These are phyloP conservation scores for Turnix velox DNA, from an alignment of 2,113 vertebrate genomes.

Conservation along the genomic window DNA sequence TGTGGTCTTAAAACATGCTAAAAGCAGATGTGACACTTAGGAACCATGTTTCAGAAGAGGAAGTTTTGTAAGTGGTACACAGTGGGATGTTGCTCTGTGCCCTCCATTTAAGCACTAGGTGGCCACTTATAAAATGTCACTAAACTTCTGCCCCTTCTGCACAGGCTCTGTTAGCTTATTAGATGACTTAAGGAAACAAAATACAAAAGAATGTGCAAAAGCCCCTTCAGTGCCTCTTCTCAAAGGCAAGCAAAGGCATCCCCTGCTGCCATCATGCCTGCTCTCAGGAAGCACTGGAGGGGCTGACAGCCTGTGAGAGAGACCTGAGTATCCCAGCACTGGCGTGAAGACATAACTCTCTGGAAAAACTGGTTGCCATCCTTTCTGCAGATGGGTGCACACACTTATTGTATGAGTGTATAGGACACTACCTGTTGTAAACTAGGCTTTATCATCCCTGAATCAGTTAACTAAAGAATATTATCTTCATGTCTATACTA, in stretches of 20 bases:
- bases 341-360: not conserved
- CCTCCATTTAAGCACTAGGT: not conserved
- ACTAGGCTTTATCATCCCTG: not conserved
- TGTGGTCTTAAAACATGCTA: not conserved
- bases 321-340: not conserved
- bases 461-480: not conserved
- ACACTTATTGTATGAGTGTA: rapidly evolving
- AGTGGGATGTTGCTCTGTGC: not conserved
- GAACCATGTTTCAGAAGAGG: not conserved
- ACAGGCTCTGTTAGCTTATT: slow-evolving; percentile 24
- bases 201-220: not conserved
- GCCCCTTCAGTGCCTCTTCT: not conserved
- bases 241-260: slow-evolving; percentile 40
- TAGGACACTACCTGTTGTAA: not conserved
- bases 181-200: slow-evolving; percentile 38
- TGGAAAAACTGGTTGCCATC: not conserved
- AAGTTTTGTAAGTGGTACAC: not conserved
- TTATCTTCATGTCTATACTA: not conserved
- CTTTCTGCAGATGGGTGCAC: rapidly evolving
- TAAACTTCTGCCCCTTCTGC: not conserved
- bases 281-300: not conserved
- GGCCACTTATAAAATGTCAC: not conserved
- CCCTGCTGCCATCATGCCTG: not conserved
- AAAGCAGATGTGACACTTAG: not conserved
- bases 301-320: not conserved